phyloP scores from a whole-genome alignment of 2,888 invertebrate genomes.

The Priocnemis perturbator region DNA sequence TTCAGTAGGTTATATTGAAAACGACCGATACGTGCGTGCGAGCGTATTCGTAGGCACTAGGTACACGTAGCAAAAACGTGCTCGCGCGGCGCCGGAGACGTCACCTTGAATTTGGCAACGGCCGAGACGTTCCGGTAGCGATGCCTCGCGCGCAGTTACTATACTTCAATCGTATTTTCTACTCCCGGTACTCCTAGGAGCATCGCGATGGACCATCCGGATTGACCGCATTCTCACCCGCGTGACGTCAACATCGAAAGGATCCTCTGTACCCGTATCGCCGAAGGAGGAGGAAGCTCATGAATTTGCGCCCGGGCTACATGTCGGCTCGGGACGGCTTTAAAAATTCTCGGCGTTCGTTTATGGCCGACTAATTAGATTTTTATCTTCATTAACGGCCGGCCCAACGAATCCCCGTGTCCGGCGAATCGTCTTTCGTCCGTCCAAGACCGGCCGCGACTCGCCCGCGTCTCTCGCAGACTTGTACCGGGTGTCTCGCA shows the following conservation, averaged over 20 bases:
- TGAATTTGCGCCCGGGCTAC: slow-evolving; percentile 58
- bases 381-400: slow-evolving; percentile 63
- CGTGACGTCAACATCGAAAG: slow-evolving; percentile 59
- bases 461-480: slow-evolving; percentile 24
- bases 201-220: slow-evolving; percentile 54
- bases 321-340: slow-evolving; percentile 40
- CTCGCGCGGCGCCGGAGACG: too few relatives aligned
- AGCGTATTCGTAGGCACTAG: too few relatives aligned
- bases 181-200: slow-evolving; percentile 50
- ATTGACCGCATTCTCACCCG: slow-evolving; percentile 60
- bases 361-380: slow-evolving; percentile 66
- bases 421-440: slow-evolving; percentile 34
- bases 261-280: slow-evolving; percentile 48
- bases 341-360: slow-evolving; percentile 63
- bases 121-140: too few relatives aligned
- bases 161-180: slow-evolving; percentile 50
- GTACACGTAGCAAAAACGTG: too few relatives aligned
- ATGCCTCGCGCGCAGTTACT: neutral
- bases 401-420: slow-evolving; percentile 5
- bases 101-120: too few relatives aligned
- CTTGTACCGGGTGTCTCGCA: slow-evolving; percentile 38
- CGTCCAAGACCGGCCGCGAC: slow-evolving; percentile 31
- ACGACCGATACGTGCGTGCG: neutral
- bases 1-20: too few relatives aligned
- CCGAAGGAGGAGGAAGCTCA: slow-evolving; percentile 44